These are phyloP conservation scores for Lepidocolaptes lacrymiger DNA, from an alignment of 2,797 vertebrate species.

Conservation along the genomic window DNA sequence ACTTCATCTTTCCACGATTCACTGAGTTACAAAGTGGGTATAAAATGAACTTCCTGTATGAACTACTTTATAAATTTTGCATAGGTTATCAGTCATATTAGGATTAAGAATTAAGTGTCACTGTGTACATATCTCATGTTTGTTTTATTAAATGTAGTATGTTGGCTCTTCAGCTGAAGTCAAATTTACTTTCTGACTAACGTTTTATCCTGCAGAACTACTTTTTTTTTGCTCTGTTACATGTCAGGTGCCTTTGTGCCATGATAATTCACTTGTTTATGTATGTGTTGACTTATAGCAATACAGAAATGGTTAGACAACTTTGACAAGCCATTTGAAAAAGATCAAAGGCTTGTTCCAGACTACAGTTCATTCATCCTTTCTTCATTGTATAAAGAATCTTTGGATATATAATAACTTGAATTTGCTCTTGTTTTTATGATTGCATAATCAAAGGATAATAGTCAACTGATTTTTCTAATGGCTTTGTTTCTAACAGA, in stretches of 20 bases:
- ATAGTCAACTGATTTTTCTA: not conserved
- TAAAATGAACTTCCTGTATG: not conserved
- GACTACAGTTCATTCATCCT: not conserved
- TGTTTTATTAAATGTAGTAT: conserved; percentile 45
- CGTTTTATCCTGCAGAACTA: conserved; percentile 27
- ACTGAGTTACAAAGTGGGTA: not conserved
- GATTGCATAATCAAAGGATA: not conserved
- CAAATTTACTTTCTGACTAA: conserved; percentile 32
- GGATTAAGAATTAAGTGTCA: conserved; percentile 49
- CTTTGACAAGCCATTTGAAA: conserved; percentile 33
- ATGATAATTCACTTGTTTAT: conserved; percentile 44
- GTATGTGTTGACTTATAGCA: conserved; percentile 7
- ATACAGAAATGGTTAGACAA: not conserved
- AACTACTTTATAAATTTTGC: conserved; percentile 37
- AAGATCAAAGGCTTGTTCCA: conserved; percentile 24
- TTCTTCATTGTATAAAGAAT: not conserved
- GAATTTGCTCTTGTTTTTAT: not conserved
- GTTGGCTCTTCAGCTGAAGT: conserved; percentile 30
- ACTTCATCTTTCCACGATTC: not conserved
- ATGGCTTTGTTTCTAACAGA: not conserved
- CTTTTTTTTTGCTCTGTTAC: not conserved
- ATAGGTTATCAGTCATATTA: conserved; percentile 47
- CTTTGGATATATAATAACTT: not conserved
- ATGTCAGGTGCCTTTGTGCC: not conserved
- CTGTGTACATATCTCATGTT: conserved; percentile 42